Base-by-base conservation (phyloP, 2,888 invertebrate genomes). In the Xanthia togata region DNA sequence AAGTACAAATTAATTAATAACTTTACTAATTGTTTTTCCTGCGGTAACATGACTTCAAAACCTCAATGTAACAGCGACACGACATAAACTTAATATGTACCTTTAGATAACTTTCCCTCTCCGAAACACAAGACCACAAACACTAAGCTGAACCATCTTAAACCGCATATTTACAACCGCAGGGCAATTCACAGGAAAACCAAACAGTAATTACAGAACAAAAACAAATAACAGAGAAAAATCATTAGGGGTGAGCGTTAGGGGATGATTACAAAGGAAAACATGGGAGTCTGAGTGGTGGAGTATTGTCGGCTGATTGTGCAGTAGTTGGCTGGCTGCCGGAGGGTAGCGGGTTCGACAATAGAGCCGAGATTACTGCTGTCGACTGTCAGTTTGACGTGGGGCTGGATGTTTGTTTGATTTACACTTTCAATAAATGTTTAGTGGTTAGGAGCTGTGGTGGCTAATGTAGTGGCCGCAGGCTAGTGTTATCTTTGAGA, bases 131-230 rank as follows among this genome's bases (percentile, higher is more conserved):
- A 81, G 67, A 79, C 83, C 63, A 69, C 82, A 84, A 77, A 76
- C 82, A 78, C 76, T 80, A 81, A 82, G 73, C 83, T 85, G 84
- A 88, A 82, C 85, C 81, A 77, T 79, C 76, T 86, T 86, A 81
- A 90, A 85, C 87, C 83, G 89, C 90, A 92, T 92, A 93, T 92
- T 92, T 92, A 93, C 91, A 90, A 92, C 93, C 94, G 91, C 95
- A 92, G 93, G 80, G 93, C 95, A 94, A 95, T 95, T 93, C 93
- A 93, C 93, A 92, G 93, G 94, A 94, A 95, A 95, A 95, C 95
- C 94, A 95, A 95, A 96, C 95, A 96, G 90, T 95, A 96, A 96
- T 96, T 96, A 96, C 93, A 89, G 91, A 92, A 96, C 95, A 95
- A 96, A 96, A 96, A 96, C 96, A 96, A 96, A 96, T 94, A 96